phyloP scores from a whole-genome alignment of 2,113 vertebrate species.

The Rhadina sibilatrix region DNA sequence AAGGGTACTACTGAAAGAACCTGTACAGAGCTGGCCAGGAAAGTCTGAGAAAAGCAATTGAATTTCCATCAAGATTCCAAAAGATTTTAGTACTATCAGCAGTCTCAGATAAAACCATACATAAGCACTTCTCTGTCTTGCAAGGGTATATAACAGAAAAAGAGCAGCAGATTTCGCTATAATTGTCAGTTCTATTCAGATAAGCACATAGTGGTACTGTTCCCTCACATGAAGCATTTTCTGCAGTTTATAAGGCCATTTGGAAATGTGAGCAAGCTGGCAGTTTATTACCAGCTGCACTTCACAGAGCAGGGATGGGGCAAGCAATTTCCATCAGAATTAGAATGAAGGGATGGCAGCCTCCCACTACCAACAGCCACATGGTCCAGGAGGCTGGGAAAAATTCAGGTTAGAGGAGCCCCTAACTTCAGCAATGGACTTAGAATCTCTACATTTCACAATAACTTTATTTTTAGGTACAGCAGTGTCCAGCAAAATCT shows the following conservation, averaged over 20 bases:
- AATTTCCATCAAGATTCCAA: slow-evolving; percentile 52
- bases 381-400: background rate
- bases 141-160: slow-evolving; percentile 13
- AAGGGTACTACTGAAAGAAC: background rate
- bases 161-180: slow-evolving; percentile 35
- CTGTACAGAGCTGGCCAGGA: background rate
- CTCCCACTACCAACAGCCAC: background rate
- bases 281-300: slow-evolving; percentile 41
- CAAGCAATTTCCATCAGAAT: slow-evolving; percentile 14
- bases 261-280: slow-evolving; percentile 31
- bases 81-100: slow-evolving; percentile 61
- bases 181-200: slow-evolving; percentile 45
- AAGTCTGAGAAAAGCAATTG: slow-evolving; percentile 19
- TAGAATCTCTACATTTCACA: background rate
- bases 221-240: slow-evolving; percentile 9
- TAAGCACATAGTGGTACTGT: background rate
- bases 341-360: background rate
- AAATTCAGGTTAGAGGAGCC: background rate
- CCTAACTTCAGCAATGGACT: background rate
- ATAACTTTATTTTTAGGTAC: background rate
- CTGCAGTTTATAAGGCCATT: slow-evolving; percentile 36
- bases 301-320: background rate
- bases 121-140: slow-evolving; percentile 49
- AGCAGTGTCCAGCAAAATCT: background rate
- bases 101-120: slow-evolving; percentile 47